A percentile compares a stretch with the other conserved stretches of the same genome.
Conservation (phyloP, 2,797 vertebrate genomes). For the Chaetodon trifasciatus region DNA sequence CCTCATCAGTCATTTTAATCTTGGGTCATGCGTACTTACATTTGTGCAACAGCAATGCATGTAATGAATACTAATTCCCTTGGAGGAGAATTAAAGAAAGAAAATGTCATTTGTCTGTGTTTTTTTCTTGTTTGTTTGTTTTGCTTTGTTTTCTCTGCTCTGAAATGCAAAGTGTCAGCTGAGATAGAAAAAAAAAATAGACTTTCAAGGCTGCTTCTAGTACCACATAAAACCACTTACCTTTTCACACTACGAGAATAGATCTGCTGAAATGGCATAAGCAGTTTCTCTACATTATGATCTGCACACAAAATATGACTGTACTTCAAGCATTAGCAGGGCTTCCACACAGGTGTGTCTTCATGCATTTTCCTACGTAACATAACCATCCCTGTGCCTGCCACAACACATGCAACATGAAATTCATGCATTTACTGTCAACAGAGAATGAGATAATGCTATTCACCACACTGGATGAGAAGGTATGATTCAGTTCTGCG, state of each 20-base stretch:
- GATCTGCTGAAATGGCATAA: conserved; percentile 25
- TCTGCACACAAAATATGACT: not conserved
- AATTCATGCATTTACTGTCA: conserved; percentile 1
- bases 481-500: conserved; percentile 53
- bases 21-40: not conserved
- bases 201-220: conserved; percentile 1
- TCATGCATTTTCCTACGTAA: not conserved
- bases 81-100: conserved; percentile 5
- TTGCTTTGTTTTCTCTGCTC: too few species aligned
- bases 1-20: conserved; percentile 73
- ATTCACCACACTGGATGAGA: conserved; percentile 21
- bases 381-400: not conserved
- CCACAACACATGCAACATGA: conserved; percentile 2
- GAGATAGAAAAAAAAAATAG: not conserved
- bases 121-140: not conserved
- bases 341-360: not conserved
- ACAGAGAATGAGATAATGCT: not conserved
- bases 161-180: not conserved
- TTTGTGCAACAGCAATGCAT: conserved; percentile 4
- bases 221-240: conserved; percentile 17
- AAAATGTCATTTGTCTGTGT: not conserved
- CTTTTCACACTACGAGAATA: conserved; percentile 16
- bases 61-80: conserved; percentile 29
- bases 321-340: conserved; percentile 6
- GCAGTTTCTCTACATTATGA: not conserved